Base-by-base conservation (phyloP, 1,140 invertebrate species). In the Drosophila virilis region DNA sequence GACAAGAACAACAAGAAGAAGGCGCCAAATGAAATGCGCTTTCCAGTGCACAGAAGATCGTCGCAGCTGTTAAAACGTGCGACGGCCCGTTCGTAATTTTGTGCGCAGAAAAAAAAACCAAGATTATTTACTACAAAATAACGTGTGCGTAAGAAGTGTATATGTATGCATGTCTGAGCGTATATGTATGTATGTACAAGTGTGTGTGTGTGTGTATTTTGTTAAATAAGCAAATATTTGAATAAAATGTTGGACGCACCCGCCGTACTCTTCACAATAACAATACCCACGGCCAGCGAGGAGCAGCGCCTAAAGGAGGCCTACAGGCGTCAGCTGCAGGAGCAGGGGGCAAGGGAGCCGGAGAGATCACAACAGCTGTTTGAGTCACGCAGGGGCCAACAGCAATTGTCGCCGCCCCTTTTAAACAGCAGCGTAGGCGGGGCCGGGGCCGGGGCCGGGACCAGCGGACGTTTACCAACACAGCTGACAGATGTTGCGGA, bases 251-350 rank as follows among this genome's bases (percentile, higher is more conserved):
- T 69, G 50, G 80, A 77, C 37, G 70, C 70, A 4, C 73, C 91
- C 0, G 82, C 92, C 13, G 92, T 92, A 8, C 74, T 93, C n/a
- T 92, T 93, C 60, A 80, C 92, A n/a, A 85, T 93, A 22, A 91
- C 86, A 13, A 92, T 93, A 33, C 92, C 92, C 37, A 92, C 91
- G 0, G 90, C 82, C 37, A 45, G n/a, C 0, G 81, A 92, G 48
- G 91, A 92, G 54, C 66, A 89, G 40, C 74, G 78, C 22, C 61
- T 91, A 7, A 91, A 79, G 33, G 58, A 74, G 17, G 62, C 12
- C 6, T 77, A 76, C 22, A 33, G 45, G 2, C 67, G 64, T 35
- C 57, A 68, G 15, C 15, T 65, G 1, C 65, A 32, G 22, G 38
- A 48, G 7, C 1, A 51, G 40, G 32, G 10, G 32, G 42, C 9